Percentiles rank a stretch among this genome's conserved stretches.
These are phyloP conservation scores for Gallinago stenura DNA, from an alignment of 2,797 vertebrate genomes.

Conservation along the genomic window DNA sequence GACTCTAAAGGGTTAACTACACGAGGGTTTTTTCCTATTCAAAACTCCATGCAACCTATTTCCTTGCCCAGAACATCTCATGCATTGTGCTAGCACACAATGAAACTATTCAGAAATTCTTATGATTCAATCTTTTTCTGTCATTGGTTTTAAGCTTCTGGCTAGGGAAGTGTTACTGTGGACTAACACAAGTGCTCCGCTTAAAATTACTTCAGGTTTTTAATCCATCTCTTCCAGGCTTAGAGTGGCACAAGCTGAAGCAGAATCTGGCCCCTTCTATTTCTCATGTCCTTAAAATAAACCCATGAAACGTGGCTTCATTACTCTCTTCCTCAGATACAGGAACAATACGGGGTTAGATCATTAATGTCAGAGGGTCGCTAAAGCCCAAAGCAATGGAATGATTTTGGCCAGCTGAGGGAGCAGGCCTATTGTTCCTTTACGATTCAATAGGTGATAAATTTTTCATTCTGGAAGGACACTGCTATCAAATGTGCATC, in stretches of 20 bases:
- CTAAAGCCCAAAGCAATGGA: constrained; percentile 1
- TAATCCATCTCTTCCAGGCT: not conserved
- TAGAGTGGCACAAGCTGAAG: not conserved
- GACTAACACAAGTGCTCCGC: not conserved
- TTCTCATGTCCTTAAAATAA: not conserved
- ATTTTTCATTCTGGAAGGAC: not conserved
- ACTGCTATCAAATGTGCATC: not conserved
- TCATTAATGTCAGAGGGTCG: not conserved
- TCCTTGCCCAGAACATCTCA: not conserved
- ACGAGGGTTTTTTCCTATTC: not conserved
- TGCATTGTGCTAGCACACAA: constrained; percentile 27
- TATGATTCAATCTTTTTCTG: constrained; percentile 6
- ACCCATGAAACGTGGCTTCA: not conserved
- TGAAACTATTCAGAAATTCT: constrained; percentile 38
- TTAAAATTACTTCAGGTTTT: not conserved
- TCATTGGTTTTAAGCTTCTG: not conserved
- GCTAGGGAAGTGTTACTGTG: constrained; percentile 21
- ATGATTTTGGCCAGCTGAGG: constrained; percentile 2
- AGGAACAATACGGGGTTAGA: not conserved
- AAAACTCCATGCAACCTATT: not conserved
- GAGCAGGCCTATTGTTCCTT: not conserved
- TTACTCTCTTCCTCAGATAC: not conserved
- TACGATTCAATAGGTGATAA: not conserved
- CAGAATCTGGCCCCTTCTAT: not conserved
- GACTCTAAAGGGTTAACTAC: constrained; percentile 3